Base-by-base conservation (phyloP, 1,140 invertebrate genomes). In the Procambarus clarkii region DNA sequence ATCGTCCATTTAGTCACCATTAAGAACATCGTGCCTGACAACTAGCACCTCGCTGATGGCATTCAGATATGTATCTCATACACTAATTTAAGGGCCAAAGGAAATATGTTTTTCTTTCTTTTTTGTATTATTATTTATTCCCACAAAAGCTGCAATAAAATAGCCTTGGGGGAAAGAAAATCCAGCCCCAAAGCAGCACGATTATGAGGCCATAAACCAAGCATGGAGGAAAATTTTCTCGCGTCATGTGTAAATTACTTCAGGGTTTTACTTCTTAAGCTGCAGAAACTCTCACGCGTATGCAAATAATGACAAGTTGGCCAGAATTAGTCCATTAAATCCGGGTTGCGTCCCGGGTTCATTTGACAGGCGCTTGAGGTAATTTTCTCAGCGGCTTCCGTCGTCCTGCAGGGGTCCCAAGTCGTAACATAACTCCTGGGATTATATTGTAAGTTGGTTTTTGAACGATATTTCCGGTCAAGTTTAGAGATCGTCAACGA, bases 371-470 rank as follows among this genome's bases (percentile, higher is more conserved):
- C 8, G 34, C 50, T 74, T 34, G 76, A 50, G 18, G 69, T 34
- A 74, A 74, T 44, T 44, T 78, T 78, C 85, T 44, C 48, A 15
- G 48, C 34, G 46, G 85, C 24, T 76, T 78, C 85, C 24, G 45
- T 18, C 21, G 24, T 44, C 21, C 11, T 86, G 21, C 45, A 54
- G 69, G 46, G 83, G 44, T 24, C 34, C 4, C 18, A 50, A 24
- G n/a, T 64, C 2, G 74, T 50, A 58, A 77, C 48, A 13, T 69
- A 45, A 64, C 58, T 69, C 80, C 8, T 82, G 4, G 24, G 34
- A 83, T 45, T 44, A 83, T 69, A 83, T 83, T 83, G 58, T 50
- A 83, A 69, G 81, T 83, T 83, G 5, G 58, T 7, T 69, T 69
- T 54, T 83, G 81, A 83, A 8, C 69, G 60, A 83, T 69, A 83